Evolutionary conservation across 2,797 vertebrate species (phyloP).

Genomic region (Crocodylus rhombifer): DNA sequence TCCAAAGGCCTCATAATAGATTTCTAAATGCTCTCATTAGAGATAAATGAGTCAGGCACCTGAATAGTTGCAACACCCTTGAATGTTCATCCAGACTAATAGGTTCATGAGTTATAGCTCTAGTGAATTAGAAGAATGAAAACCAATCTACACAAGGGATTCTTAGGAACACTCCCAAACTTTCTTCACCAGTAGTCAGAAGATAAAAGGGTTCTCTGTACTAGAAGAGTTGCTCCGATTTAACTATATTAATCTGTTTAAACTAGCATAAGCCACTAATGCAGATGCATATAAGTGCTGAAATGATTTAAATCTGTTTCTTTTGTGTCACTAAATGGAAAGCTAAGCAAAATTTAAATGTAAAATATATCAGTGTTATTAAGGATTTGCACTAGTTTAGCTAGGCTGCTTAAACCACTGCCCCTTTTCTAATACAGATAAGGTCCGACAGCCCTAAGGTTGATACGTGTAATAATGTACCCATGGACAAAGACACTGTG

Average conservation of each 20-base stretch:
- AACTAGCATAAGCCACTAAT: not conserved
- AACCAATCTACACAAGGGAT: not conserved
- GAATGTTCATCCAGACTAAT: not conserved
- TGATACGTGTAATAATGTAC: not conserved
- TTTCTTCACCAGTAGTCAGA: not conserved
- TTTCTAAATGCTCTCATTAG: conserved; percentile 17
- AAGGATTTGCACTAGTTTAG: not conserved
- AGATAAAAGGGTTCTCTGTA: not conserved
- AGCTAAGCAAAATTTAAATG: not conserved
- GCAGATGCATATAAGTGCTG: not conserved
- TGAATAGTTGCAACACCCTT: not conserved
- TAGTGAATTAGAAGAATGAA: not conserved
- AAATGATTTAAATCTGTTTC: not conserved
- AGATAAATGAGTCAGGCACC: not conserved
- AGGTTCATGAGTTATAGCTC: not conserved
- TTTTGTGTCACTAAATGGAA: not conserved
- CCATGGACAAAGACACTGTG: not conserved
- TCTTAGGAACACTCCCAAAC: not conserved
- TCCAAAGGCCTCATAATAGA: conserved; percentile 2
- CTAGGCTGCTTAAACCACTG: not conserved
- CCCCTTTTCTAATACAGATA: not conserved
- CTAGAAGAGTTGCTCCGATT: not conserved
- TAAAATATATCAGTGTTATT: not conserved
- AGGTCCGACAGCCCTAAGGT: not conserved
- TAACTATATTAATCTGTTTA: not conserved